Evolutionary conservation across 2,888 invertebrate species (phyloP), one percentile per base, ranked within the genome.

Genomic region (Scotopteryx bipunctaria): DNA sequence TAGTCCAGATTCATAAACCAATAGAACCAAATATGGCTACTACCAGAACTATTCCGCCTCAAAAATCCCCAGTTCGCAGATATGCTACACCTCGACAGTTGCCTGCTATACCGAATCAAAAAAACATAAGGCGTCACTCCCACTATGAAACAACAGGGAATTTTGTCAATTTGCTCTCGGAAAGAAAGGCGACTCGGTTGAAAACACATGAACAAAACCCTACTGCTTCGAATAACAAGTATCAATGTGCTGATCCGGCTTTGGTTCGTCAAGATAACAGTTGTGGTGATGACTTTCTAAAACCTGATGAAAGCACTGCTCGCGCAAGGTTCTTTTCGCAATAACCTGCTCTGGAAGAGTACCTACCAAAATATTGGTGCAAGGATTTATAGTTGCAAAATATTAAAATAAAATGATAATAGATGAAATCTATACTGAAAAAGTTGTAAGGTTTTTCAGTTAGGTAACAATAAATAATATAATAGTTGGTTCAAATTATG

Each of bases 71-170:
- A 11, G 46, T 23, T 23, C 47, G 38, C 0, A 43, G 53, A 21
- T 47, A 37, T 11, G 38, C 38, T 1, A 31, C 43, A 8, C 54
- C 44, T 14, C 48, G 54, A 1, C 44, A 48, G 8, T 25, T 54
- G n/a, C 54, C 54, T 3, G 31, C 43, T 17, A 23, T 48, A 31
- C 48, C 53, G 8, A 33, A 21, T n/a, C 17, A 11, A 2, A 40
- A 4, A 32, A 37, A 29, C 9, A 21, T 9, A 2, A 43, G 43
- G 44, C 48, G 48, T 14, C 47, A 48, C 31, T 54, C 53, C 8
- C 48, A 54, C 19, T 54, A 54, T 13, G 48, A 48, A 23, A 44
- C 48, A 11, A 31, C 54, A n/a, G 44, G 40, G 1, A 45, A 54
- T 35, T 48, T 48, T 13, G 15, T 48, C 2, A 27, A 40, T 29